These are phyloP conservation scores for Bombus waltoni DNA, from an alignment of 1,140 invertebrate genomes.

Conservation along the genomic window DNA sequence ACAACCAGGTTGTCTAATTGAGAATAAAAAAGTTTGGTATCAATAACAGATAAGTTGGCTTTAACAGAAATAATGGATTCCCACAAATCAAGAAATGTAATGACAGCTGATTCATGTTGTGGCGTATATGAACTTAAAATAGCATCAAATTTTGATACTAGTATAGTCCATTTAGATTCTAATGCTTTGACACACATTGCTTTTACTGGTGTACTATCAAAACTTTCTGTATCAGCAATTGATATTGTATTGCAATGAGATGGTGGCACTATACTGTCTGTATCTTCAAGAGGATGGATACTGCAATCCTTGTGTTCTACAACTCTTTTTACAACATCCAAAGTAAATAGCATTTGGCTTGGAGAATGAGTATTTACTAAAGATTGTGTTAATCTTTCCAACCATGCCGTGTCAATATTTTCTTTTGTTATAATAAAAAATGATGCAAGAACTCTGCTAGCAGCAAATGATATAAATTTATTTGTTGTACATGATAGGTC, in stretches of 20 bases:
- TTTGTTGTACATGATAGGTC: slow-evolving; percentile 90
- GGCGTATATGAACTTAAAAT: slow-evolving; percentile 81
- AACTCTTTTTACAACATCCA: slow-evolving; percentile 92
- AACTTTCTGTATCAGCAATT: slow-evolving; percentile 89
- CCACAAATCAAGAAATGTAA: slow-evolving; percentile 93
- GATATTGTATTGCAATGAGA: slow-evolving; percentile 86
- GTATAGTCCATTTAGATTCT: slow-evolving; percentile 90
- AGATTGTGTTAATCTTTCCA: slow-evolving; percentile 85
- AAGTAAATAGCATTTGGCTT: slow-evolving; percentile 88
- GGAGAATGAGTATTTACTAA: slow-evolving; percentile 79
- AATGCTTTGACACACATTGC: slow-evolving; percentile 92
- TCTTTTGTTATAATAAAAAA: slow-evolving; percentile 93
- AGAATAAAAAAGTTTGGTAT: slow-evolving; percentile 94
- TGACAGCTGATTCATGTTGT: slow-evolving; percentile 83
- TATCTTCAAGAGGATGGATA: slow-evolving; percentile 90
- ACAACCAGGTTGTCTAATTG: slow-evolving; percentile 91
- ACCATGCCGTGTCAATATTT: slow-evolving; percentile 89
- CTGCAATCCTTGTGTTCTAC: slow-evolving; percentile 94
- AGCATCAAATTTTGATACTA: slow-evolving; percentile 85
- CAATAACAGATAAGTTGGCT: slow-evolving; percentile 93
- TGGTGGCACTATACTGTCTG: slow-evolving; percentile 70
- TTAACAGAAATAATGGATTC: slow-evolving; percentile 96
- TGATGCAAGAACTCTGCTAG: slow-evolving; percentile 90
- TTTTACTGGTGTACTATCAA: slow-evolving; percentile 92
- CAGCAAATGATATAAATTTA: slow-evolving; percentile 91